Evolutionary conservation across 2,888 invertebrate species (phyloP).

Genomic region (Synanthedon andrenaeformis): DNA sequence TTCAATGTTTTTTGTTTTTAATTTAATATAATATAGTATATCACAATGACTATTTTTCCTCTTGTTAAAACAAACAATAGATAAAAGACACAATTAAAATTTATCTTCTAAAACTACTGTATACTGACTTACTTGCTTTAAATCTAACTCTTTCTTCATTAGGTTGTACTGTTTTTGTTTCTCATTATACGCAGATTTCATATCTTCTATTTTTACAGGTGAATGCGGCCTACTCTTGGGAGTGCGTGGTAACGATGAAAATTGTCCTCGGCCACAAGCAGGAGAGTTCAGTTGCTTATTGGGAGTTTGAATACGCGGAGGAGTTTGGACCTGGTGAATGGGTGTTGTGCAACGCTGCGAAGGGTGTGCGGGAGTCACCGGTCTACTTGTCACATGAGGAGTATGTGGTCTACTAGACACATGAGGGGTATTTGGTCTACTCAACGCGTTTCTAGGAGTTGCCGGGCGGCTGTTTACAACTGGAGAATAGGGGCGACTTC

Average conservation of each 20-base stretch:
- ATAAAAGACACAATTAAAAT: no score
- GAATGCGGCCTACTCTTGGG: slow-evolving; percentile 5
- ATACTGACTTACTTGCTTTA: slow-evolving; percentile 41
- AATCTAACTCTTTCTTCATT: slow-evolving; percentile 57
- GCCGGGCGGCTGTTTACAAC: slow-evolving; percentile 29
- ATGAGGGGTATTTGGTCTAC: slow-evolving; percentile 20
- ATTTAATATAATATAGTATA: no score
- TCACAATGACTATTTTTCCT: no score
- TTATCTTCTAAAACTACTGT: no score
- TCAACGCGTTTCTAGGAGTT: slow-evolving; percentile 35
- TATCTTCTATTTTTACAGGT: slow-evolving; percentile 26
- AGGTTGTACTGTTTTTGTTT: slow-evolving; percentile 41
- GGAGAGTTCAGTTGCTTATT: slow-evolving; percentile 3
- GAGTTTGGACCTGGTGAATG: slow-evolving; percentile 24
- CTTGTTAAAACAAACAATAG: no score
- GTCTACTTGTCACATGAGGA: slow-evolving; percentile 27
- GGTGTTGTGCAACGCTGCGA: slow-evolving; percentile 11
- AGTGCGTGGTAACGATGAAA: not conserved
- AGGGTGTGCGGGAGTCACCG: slow-evolving; percentile 29
- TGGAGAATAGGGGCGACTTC: slow-evolving; percentile 20
- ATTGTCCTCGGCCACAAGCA: not conserved
- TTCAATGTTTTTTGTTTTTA: no score
- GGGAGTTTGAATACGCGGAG: slow-evolving; percentile 26
- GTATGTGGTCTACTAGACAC: slow-evolving; percentile 39
- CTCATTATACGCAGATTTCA: slow-evolving; percentile 25